These are phyloP conservation scores for Xiphophorus maculatus DNA, from an alignment of 2,113 vertebrate genomes.

Conservation along the genomic window DNA sequence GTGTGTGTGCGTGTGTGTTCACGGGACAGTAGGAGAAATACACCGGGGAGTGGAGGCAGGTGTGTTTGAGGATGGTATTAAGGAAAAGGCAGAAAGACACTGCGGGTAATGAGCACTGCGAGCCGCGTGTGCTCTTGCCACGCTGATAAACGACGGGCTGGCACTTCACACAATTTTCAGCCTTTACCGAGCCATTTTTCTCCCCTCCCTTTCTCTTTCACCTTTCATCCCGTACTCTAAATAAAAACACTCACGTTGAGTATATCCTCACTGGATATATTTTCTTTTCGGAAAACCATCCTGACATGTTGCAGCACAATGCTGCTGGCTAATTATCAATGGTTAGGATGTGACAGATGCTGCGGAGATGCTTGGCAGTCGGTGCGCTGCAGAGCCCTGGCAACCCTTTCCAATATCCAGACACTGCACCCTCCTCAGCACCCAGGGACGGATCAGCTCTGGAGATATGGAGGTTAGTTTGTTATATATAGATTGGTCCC, in stretches of 20 bases:
- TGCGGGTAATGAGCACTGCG: slow-evolving; percentile 44
- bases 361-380: slow-evolving; percentile 33
- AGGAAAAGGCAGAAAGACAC: slow-evolving; percentile 31
- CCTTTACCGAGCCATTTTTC: slow-evolving; percentile 58
- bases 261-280: not conserved
- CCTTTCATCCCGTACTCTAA: slow-evolving; percentile 9
- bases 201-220: slow-evolving; percentile 15
- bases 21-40: slow-evolving; percentile 17
- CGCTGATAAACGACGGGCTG: slow-evolving; percentile 51
- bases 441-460: slow-evolving; percentile 38
- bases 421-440: not conserved
- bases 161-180: slow-evolving; percentile 54
- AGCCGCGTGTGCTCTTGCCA: slow-evolving; percentile 34
- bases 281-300: slow-evolving; percentile 7
- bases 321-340: slow-evolving; percentile 52
- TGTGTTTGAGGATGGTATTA: slow-evolving; percentile 47
- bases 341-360: slow-evolving; percentile 62
- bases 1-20: not conserved
- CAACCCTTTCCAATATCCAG: slow-evolving; percentile 35
- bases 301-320: slow-evolving; percentile 14
- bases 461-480: slow-evolving; percentile 48
- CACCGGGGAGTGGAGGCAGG: slow-evolving; percentile 22
- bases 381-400: slow-evolving; percentile 17
- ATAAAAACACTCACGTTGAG: not conserved
- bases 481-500: slow-evolving; percentile 66